phyloP scores from a whole-genome alignment of 2,113 vertebrate species.

The Porphyrio hochstetteri region DNA sequence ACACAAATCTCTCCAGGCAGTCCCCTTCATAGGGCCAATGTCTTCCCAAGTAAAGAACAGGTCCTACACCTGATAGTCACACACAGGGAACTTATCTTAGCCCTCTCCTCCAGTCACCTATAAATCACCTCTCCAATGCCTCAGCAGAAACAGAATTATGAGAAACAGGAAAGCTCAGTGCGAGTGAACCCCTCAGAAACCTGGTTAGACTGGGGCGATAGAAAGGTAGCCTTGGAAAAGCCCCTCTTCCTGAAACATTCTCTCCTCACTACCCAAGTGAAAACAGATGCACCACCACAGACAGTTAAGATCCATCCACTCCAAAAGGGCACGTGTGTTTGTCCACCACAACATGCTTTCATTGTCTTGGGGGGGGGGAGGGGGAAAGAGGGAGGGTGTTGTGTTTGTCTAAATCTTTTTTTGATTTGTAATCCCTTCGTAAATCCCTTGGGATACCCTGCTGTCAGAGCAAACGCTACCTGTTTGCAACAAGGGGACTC shows the following conservation, averaged over 20 bases:
- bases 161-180: rapidly evolving
- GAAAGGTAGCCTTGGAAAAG: rapidly evolving
- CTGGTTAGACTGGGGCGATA: not conserved
- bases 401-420: not conserved
- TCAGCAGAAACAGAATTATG: not conserved
- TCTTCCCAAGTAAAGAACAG: not conserved
- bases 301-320: not conserved
- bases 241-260: rapidly evolving
- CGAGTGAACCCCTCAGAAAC: rapidly evolving
- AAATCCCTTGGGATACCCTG: rapidly evolving
- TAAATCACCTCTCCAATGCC: not conserved
- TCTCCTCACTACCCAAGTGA: rapidly evolving
- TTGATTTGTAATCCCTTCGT: not conserved
- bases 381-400: too few relatives aligned
- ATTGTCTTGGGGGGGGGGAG: rapidly evolving
- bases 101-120: not conserved
- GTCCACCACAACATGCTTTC: rapidly evolving
- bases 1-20: not conserved
- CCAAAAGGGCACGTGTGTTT: rapidly evolving
- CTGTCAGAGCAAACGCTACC: not conserved
- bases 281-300: not conserved
- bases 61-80: not conserved
- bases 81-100: too few relatives aligned
- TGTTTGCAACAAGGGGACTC: not conserved
- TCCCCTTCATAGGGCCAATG: rapidly evolving